Evolutionary conservation across 2,888 invertebrate species (phyloP), one percentile per base, ranked within the genome.

Genomic region (Andrena praecox): DNA sequence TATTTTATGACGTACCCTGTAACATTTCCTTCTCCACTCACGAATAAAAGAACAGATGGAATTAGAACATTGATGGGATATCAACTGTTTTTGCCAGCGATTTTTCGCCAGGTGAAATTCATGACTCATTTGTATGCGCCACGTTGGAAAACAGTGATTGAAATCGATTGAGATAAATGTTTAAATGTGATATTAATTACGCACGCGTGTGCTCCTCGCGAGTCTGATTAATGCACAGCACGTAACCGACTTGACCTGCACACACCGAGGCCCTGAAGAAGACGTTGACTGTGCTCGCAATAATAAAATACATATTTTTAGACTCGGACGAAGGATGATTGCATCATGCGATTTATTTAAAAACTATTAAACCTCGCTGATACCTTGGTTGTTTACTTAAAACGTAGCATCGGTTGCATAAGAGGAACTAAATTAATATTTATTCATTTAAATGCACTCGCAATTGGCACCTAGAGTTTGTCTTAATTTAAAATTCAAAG

Each of bases 361-460:
- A 27, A 52, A 54, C 12, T 52, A 68, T 68, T 20, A 54, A 54
- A 54, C 24, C 12, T 33, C 12, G 52, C 16, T 27, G 5, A 10
- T 35, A 35, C 10, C 35, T 16, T 16, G 59, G 27, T 59, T 59
- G 31, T 16, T 68, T 54, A 12, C 24, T 68, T 33, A 20, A 68
- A 54, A 33, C 8, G 52, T 42, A 31, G 12, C 12, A n/a, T 20
- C 7, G 10, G 10, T 12, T 10, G 31, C 42, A 42, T 1, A 31
- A 3, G n/a, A 2, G 3, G 52, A 12, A n/a, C 10, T 31, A 2
- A 31, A n/a, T 54, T 54, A 24, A 67, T 54, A 68, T 68, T 68
- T 31, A 68, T 52, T 16, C 33, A 68, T 68, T 52, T n/a, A 54
- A 68, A 68, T 68, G n/a, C 20, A 67, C 20, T 52, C 67, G 48